Evolutionary conservation across 2,888 invertebrate species (phyloP).

Genomic region (Tiliacea aurago): DNA sequence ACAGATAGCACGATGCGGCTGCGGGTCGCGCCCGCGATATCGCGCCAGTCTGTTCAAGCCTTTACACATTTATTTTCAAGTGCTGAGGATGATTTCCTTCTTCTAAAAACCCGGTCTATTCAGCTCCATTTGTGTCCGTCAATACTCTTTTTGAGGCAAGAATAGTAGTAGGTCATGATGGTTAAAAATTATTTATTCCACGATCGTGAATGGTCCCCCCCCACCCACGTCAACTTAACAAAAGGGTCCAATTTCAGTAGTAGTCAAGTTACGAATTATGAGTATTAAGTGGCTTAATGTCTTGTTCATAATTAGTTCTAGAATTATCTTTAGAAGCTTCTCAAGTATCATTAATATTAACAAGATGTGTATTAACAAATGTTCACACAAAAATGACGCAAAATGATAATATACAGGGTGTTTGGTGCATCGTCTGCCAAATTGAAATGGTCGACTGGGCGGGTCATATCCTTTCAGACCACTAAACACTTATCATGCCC

Average conservation of each 20-base stretch:
- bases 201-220: conserved; percentile 10
- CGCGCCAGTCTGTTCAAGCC: too few species aligned
- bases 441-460: too few species aligned
- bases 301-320: conserved; percentile 36
- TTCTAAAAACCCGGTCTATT: background rate
- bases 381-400: background rate
- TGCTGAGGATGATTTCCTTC: background rate
- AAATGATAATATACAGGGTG: conserved; percentile 11
- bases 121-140: background rate
- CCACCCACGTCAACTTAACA: conserved; percentile 34
- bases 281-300: conserved; percentile 35
- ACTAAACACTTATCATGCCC: too few species aligned
- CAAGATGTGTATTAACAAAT: conserved; percentile 3
- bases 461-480: too few species aligned
- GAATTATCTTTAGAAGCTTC: conserved; percentile 22
- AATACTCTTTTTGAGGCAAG: background rate
- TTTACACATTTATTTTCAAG: too few species aligned
- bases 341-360: conserved; percentile 26
- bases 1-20: too few species aligned
- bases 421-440: too few species aligned
- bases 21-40: too few species aligned
- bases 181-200: conserved; percentile 20
- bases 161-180: background rate
- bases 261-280: conserved; percentile 29
- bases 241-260: conserved; percentile 26